Percentiles rank a stretch among this genome's conserved stretches.
These are phyloP conservation scores for Aphidoletes aphidimyza DNA, from an alignment of 2,888 invertebrate genomes.

Conservation along the genomic window DNA sequence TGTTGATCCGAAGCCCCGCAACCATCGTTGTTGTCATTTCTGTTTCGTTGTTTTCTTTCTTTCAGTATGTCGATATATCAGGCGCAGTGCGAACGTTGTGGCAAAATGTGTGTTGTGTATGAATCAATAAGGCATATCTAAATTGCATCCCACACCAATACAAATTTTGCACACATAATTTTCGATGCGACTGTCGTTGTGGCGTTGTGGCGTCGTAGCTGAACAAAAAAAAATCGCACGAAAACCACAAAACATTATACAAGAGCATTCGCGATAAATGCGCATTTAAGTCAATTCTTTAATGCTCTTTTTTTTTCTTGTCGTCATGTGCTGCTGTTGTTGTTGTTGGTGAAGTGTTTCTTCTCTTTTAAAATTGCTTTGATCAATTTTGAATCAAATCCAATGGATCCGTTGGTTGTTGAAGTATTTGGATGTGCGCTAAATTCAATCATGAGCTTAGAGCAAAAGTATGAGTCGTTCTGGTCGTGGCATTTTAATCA, in stretches of 20 bases:
- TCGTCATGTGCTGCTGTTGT: background rate
- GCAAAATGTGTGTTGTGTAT: background rate
- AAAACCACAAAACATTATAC: too few species aligned
- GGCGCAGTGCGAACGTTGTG: too few species aligned
- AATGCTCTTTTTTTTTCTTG: background rate
- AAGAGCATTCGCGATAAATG: background rate
- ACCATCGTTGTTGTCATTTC: background rate
- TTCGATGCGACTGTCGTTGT: too few species aligned
- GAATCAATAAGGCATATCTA: background rate
- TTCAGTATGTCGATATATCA: too few species aligned
- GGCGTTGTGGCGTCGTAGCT: too few species aligned
- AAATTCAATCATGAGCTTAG: background rate
- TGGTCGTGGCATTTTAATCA: background rate
- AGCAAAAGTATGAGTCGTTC: slow-evolving; percentile 11
- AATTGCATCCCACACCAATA: background rate
- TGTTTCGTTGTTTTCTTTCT: too few species aligned
- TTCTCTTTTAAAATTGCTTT: too few species aligned
- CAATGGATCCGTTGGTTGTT: background rate
- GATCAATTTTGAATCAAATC: background rate
- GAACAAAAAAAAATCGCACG: too few species aligned
- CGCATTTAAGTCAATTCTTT: background rate
- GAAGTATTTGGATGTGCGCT: background rate
- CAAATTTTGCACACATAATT: background rate
- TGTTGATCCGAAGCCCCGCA: too few species aligned
- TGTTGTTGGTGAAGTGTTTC: too few species aligned